Conservation (phyloP, 2,888 invertebrate species). For the Sisyra nigra region DNA sequence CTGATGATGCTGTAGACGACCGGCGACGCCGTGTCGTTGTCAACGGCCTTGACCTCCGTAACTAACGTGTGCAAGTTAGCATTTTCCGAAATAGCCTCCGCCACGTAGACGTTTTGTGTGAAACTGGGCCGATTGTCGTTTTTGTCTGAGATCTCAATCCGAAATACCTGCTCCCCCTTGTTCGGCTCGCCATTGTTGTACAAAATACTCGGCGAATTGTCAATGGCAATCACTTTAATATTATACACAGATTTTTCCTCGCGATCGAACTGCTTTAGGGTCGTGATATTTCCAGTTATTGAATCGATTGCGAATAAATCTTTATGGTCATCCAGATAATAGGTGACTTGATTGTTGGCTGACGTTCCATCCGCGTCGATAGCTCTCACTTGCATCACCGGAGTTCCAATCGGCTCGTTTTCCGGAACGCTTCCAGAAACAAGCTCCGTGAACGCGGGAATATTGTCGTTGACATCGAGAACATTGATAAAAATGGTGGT, state of each 20-base stretch:
- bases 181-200: conserved; percentile 51
- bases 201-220: conserved; percentile 74
- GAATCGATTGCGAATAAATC: conserved; percentile 72
- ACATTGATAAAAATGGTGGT: conserved; percentile 63
- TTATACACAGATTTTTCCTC: conserved; percentile 74
- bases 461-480: conserved; percentile 81
- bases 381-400: conserved; percentile 75
- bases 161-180: conserved; percentile 61
- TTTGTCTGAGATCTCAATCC: conserved; percentile 85
- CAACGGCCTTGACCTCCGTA: conserved; percentile 74
- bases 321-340: conserved; percentile 49
- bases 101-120: conserved; percentile 54
- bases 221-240: conserved; percentile 78
- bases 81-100: conserved; percentile 64
- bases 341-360: conserved; percentile 67
- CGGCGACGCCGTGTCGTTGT: conserved; percentile 76
- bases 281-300: conserved; percentile 77
- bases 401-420: conserved; percentile 67
- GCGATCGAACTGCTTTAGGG: conserved; percentile 66
- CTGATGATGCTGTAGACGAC: conserved; percentile 75
- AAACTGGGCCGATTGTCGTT: conserved; percentile 93
- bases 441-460: conserved; percentile 70
- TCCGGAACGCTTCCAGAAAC: conserved; percentile 69
- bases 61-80: conserved; percentile 70
- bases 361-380: conserved; percentile 75